These are phyloP conservation scores for Sinelater perroti DNA, from an alignment of 2,888 invertebrate genomes.

Conservation along the genomic window DNA sequence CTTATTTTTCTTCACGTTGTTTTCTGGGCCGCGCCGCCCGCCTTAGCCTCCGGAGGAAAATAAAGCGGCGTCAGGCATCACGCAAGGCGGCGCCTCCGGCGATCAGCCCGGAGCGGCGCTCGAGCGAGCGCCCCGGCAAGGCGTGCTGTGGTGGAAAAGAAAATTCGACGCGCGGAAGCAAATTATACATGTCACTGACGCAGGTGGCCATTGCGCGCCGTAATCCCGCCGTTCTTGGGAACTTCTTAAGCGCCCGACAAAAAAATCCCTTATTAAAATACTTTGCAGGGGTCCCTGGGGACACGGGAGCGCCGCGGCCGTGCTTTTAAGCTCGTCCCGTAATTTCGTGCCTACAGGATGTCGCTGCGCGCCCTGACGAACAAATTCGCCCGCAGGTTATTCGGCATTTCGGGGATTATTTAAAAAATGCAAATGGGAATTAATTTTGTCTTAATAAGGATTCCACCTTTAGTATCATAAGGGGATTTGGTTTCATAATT, in stretches of 20 bases:
- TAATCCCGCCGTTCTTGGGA: slow-evolving; percentile 53
- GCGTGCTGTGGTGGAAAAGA: slow-evolving; percentile 38
- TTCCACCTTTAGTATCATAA: not conserved
- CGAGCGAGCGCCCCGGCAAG: too few species aligned
- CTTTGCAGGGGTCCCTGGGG: slow-evolving; percentile 52
- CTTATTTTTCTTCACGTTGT: slow-evolving; percentile 35
- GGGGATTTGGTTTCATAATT: slow-evolving; percentile 11
- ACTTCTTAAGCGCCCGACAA: slow-evolving; percentile 56
- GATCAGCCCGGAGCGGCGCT: too few species aligned
- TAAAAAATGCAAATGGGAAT: slow-evolving; percentile 24
- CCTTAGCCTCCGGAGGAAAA: too few species aligned
- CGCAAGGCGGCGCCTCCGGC: too few species aligned
- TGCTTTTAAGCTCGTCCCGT: slow-evolving; percentile 52
- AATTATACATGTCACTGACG: slow-evolving; percentile 57
- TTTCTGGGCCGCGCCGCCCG: not conserved
- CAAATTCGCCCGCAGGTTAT: slow-evolving; percentile 26
- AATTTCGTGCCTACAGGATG: slow-evolving; percentile 40
- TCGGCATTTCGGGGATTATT: slow-evolving; percentile 22
- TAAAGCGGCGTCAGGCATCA: too few species aligned
- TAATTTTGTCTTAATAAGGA: slow-evolving; percentile 21
- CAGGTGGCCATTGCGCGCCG: slow-evolving; percentile 53
- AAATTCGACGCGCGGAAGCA: slow-evolving; percentile 48
- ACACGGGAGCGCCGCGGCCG: slow-evolving; percentile 36
- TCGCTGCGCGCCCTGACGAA: slow-evolving; percentile 12
- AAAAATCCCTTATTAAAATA: slow-evolving; percentile 60